These are phyloP conservation scores for Xiphorhynchus elegans DNA, from an alignment of 2,113 vertebrate species.

Conservation along the genomic window DNA sequence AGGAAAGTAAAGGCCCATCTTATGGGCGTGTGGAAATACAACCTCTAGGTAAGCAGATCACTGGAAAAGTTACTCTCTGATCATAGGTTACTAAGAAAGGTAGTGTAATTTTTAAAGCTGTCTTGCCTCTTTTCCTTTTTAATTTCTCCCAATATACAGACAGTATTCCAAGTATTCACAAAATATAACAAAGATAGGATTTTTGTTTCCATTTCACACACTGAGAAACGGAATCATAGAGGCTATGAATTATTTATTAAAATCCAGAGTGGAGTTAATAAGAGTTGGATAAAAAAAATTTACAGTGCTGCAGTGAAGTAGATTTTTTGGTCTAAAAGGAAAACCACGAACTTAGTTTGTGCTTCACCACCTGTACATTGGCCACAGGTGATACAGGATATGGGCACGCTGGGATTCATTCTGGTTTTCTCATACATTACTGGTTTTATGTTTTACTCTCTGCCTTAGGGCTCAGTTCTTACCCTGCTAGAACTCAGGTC, in stretches of 20 bases:
- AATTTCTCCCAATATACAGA: background rate
- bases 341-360: fast-evolving
- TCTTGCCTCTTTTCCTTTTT: background rate
- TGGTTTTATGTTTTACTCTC: fast-evolving
- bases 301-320: background rate
- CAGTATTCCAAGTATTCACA: background rate
- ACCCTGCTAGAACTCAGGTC: no score
- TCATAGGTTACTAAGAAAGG: background rate
- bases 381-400: background rate
- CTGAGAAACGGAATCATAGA: background rate
- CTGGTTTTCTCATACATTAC: background rate
- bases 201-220: background rate
- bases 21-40: fast-evolving
- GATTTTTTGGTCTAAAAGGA: background rate
- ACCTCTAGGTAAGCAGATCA: background rate
- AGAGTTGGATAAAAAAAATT: background rate
- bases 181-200: background rate
- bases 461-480: background rate
- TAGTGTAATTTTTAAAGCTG: background rate
- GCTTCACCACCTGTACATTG: fast-evolving
- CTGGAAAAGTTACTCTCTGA: background rate
- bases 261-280: background rate
- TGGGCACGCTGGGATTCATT: fast-evolving
- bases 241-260: background rate
- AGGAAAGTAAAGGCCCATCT: background rate